A percentile compares a stretch with the other conserved stretches of the same genome.
Evolutionary conservation across 2,888 invertebrate species (phyloP).

Genomic region (Pseudococcus jackbeardsleyi): DNA sequence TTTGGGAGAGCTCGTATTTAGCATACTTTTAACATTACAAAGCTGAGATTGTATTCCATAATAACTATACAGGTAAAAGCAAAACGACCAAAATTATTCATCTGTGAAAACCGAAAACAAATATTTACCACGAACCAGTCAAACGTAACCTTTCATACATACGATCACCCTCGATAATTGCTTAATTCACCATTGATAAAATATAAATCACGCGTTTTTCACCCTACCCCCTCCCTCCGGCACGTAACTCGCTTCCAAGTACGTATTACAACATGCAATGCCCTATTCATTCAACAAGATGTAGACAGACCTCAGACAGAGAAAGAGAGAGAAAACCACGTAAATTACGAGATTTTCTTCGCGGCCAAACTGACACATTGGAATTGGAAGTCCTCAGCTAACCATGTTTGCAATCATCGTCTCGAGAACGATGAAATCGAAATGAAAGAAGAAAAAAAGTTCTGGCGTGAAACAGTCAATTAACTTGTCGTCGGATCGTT

Average conservation of each 20-base stretch:
- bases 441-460: slow-evolving; percentile 36
- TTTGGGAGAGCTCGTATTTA: background rate
- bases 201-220: background rate
- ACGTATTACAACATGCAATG: background rate
- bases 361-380: slow-evolving; percentile 12
- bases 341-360: slow-evolving; percentile 40
- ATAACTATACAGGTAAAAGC: background rate
- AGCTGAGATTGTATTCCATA: background rate
- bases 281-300: background rate
- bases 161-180: background rate
- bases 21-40: background rate
- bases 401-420: slow-evolving; percentile 44
- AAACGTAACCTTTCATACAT: background rate
- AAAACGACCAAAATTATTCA: background rate
- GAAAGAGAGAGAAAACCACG: background rate
- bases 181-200: background rate
- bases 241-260: background rate
- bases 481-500: slow-evolving; percentile 63
- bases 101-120: background rate
- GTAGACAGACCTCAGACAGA: background rate
- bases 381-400: slow-evolving; percentile 15
- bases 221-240: background rate
- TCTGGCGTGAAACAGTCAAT: slow-evolving; percentile 63
- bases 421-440: slow-evolving; percentile 30
- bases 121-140: background rate